Conservation (phyloP, 2,797 vertebrate genomes). For the Sebastes trivittatus region DNA sequence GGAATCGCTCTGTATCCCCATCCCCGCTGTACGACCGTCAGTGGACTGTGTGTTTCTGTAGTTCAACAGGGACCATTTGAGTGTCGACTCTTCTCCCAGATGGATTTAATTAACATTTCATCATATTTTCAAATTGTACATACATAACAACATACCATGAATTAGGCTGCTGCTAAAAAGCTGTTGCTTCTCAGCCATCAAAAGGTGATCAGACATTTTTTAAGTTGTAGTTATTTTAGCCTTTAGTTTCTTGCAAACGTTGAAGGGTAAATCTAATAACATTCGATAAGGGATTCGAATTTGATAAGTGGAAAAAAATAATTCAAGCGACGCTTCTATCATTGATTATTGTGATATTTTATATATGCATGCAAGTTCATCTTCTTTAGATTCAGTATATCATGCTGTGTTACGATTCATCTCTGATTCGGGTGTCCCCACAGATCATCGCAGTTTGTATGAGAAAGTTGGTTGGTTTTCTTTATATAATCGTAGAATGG, state of each 20-base stretch:
- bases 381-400: too few relatives aligned
- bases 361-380: too few relatives aligned
- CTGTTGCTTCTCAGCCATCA: neutral
- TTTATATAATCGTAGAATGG: too few relatives aligned
- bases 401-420: too few relatives aligned
- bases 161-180: neutral
- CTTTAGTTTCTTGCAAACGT: too few relatives aligned
- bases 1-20: neutral
- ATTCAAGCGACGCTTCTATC: neutral
- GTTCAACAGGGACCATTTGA: neutral
- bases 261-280: too few relatives aligned
- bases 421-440: too few relatives aligned
- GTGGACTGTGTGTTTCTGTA: neutral
- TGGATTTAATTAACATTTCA: conserved; percentile 4
- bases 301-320: neutral
- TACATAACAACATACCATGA: neutral
- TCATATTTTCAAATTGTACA: neutral
- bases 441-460: too few relatives aligned
- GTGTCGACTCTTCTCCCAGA: neutral
- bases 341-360: neutral
- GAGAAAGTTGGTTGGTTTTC: too few relatives aligned
- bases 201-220: neutral
- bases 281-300: neutral
- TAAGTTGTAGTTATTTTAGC: neutral
- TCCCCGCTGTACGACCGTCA: neutral